Conservation (phyloP, 1,140 invertebrate genomes). For the Ruditapes philippinarum region DNA sequence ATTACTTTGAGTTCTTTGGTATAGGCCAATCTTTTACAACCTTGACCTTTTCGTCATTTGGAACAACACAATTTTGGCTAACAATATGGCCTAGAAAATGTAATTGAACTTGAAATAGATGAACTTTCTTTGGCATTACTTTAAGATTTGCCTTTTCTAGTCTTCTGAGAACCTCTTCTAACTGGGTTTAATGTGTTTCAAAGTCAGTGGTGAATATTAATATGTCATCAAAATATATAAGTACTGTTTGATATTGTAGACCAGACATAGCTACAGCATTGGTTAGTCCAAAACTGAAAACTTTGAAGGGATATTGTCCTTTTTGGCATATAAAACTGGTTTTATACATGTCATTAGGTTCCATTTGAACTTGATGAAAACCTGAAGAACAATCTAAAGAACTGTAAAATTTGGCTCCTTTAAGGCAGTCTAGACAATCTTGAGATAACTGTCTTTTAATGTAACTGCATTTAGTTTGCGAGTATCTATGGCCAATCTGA, state of each 20-base stretch:
- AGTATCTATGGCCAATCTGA: slow-evolving; percentile 87
- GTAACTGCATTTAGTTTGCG: slow-evolving; percentile 62
- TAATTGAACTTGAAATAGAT: slow-evolving; percentile 34
- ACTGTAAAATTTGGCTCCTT: slow-evolving; percentile 63
- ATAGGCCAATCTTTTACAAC: slow-evolving; percentile 78
- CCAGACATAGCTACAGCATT: slow-evolving; percentile 40
- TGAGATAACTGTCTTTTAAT: slow-evolving; percentile 14
- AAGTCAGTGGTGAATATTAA: slow-evolving; percentile 43
- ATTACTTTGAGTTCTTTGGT: slow-evolving; percentile 26
- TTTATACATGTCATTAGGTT: slow-evolving; percentile 70
- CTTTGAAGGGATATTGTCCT: slow-evolving; percentile 62
- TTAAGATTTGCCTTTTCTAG: slow-evolving; percentile 46
- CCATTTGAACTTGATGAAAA: slow-evolving; percentile 80
- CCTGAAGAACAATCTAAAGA: slow-evolving; percentile 80
- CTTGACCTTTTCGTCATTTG: slow-evolving; percentile 85
- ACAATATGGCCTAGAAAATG: slow-evolving; percentile 76
- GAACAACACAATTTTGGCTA: slow-evolving; percentile 79
- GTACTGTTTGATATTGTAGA: slow-evolving; percentile 67
- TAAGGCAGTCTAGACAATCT: slow-evolving; percentile 48
- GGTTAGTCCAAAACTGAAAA: slow-evolving; percentile 57
- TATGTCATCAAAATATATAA: slow-evolving; percentile 72
- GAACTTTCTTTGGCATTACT: slow-evolving; percentile 58
- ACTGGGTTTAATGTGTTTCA: slow-evolving; percentile 31
- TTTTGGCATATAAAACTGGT: slow-evolving; percentile 79
- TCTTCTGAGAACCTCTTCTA: slow-evolving; percentile 7